Conservation (phyloP, 2,113 vertebrate species). For the Chloropsis hardwickii region DNA sequence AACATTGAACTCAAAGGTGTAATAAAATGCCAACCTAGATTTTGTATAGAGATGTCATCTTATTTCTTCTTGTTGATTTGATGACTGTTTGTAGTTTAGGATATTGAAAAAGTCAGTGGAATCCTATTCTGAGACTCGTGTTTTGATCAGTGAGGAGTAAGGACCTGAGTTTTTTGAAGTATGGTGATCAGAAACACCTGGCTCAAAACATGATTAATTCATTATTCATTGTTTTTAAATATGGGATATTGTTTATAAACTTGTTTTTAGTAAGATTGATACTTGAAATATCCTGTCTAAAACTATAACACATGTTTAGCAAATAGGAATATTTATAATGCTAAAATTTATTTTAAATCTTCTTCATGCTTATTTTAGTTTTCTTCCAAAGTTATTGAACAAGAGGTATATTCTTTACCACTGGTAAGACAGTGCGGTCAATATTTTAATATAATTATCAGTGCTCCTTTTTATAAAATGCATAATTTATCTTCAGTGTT, state of each 20-base stretch:
- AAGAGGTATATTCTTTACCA: background rate
- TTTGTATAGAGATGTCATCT: background rate
- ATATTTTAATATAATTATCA: background rate
- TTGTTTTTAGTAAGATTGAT: background rate
- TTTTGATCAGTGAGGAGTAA: background rate
- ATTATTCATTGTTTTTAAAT: background rate
- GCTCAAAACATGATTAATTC: background rate
- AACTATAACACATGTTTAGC: background rate
- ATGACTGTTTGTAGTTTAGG: background rate
- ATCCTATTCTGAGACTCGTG: background rate
- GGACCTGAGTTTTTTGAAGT: background rate
- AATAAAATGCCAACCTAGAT: background rate
- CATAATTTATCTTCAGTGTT: background rate
- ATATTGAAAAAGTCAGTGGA: background rate
- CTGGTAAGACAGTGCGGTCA: background rate
- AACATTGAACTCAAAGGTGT: background rate
- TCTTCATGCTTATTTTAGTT: background rate
- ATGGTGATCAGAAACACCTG: background rate
- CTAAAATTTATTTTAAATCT: background rate
- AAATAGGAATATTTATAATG: background rate
- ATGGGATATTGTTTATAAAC: background rate
- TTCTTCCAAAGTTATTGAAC: background rate
- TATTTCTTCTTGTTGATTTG: background rate
- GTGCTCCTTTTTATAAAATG: background rate
- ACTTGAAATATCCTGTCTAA: background rate